Percentiles rank a stretch among this genome's conserved stretches.
Conservation (phyloP, 2,797 vertebrate species). For the Liasis olivaceus region DNA sequence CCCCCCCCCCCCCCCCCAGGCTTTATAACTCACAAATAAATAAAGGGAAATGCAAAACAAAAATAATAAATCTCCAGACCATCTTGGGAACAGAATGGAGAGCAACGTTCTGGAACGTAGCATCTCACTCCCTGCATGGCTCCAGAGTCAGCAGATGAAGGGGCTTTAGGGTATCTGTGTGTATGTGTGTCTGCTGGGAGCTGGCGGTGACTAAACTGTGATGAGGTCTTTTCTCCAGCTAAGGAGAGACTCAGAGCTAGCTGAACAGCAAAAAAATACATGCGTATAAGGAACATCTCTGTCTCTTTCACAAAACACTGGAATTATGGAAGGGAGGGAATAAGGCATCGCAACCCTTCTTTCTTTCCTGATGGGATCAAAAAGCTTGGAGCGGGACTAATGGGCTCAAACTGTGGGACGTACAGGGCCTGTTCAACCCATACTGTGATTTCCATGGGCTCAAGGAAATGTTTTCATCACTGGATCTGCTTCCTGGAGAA, state of each 20-base stretch:
- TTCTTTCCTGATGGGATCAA: not conserved
- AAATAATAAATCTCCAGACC: not conserved
- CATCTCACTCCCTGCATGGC: no score
- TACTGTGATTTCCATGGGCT: not conserved
- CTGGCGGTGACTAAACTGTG: not conserved
- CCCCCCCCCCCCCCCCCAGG: accelerated
- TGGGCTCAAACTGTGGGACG: not conserved
- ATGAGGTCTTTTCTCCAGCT: not conserved
- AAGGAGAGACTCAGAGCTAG: not conserved
- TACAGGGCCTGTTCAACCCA: not conserved
- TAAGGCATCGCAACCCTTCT: accelerated
- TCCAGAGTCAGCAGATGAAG: not conserved
- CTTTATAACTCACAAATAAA: not conserved
- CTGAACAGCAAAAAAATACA: not conserved
- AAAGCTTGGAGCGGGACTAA: not conserved
- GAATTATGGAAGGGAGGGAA: not conserved
- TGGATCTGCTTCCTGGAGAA: not conserved
- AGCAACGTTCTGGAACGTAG: no score
- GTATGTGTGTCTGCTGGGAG: not conserved
- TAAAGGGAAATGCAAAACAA: not conserved
- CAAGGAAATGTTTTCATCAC: not conserved
- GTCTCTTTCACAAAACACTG: not conserved
- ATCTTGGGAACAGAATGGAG: not conserved
- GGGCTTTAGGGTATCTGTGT: not conserved
- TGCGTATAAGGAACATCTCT: no score